phyloP scores from a whole-genome alignment of 2,797 vertebrate genomes.

The Spheniscus humboldti region DNA sequence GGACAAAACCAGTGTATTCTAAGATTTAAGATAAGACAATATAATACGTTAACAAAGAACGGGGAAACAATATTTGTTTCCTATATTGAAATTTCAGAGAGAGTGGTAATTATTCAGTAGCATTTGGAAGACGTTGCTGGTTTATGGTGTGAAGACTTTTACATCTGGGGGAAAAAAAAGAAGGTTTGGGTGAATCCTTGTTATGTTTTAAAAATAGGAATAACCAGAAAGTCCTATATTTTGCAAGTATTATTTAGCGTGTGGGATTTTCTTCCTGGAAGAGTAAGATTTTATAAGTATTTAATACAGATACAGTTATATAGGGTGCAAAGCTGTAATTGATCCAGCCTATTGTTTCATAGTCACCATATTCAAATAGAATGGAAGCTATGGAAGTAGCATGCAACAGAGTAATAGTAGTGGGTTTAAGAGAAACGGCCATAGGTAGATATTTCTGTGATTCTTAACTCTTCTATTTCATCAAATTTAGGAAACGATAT shows the following conservation, averaged over 20 bases:
- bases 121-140: not conserved
- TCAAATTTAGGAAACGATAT: not conserved
- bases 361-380: not conserved
- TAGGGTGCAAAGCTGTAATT: not conserved
- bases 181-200: not conserved
- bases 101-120: not conserved
- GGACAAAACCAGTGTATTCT: conserved; percentile 37
- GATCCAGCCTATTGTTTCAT: not conserved
- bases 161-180: not conserved
- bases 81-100: not conserved
- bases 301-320: not conserved
- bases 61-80: not conserved
- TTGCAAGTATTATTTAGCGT: not conserved
- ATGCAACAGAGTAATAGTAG: not conserved
- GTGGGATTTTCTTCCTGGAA: not conserved
- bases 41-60: not conserved
- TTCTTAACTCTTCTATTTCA: not conserved
- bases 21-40: conserved; percentile 4
- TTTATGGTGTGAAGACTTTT: not conserved
- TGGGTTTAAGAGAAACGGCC: not conserved
- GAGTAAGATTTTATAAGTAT: not conserved
- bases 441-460: not conserved
- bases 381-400: not conserved
- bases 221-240: not conserved
- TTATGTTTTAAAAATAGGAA: not conserved